A percentile compares a stretch with the other conserved stretches of the same genome.
These are phyloP conservation scores for Chloroceryle inda DNA, from an alignment of 2,797 vertebrate genomes.

Conservation along the genomic window DNA sequence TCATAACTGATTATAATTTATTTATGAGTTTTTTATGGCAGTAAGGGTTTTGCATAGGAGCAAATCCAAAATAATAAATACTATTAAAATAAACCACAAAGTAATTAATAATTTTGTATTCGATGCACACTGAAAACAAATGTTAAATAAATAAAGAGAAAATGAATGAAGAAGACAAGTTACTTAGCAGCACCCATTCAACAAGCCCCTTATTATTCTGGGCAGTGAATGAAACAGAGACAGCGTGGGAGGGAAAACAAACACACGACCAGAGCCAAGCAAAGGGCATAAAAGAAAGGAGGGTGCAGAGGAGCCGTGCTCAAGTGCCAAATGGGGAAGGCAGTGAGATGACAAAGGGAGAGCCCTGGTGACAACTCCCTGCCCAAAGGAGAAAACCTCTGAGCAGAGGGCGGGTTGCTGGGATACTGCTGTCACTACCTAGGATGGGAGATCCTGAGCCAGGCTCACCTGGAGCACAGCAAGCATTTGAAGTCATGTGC, in stretches of 20 bases:
- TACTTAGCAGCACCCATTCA: constrained; percentile 51
- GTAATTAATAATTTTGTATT: neutral
- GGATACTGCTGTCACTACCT: neutral
- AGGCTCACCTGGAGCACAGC: neutral
- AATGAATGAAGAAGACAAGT: constrained; percentile 52
- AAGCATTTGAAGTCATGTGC: rapidly evolving
- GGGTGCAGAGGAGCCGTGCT: rapidly evolving
- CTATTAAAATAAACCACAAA: neutral
- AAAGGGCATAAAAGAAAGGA: neutral
- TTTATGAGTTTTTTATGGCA: neutral
- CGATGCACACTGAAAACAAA: neutral
- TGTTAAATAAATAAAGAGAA: neutral
- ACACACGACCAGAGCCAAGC: constrained; percentile 22
- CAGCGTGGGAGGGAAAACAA: constrained; percentile 60
- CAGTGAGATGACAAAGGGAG: neutral
- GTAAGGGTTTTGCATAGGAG: neutral
- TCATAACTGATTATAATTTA: neutral
- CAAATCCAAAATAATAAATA: neutral
- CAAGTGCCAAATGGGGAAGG: neutral
- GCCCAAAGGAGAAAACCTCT: neutral
- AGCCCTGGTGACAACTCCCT: neutral
- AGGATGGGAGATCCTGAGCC: neutral
- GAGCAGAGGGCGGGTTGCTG: neutral
- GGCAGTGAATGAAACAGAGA: constrained; percentile 53
- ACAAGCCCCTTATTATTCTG: constrained; percentile 58